Evolutionary conservation across 2,113 vertebrate species (phyloP).

Genomic region (Brachypteracias leptosomus): DNA sequence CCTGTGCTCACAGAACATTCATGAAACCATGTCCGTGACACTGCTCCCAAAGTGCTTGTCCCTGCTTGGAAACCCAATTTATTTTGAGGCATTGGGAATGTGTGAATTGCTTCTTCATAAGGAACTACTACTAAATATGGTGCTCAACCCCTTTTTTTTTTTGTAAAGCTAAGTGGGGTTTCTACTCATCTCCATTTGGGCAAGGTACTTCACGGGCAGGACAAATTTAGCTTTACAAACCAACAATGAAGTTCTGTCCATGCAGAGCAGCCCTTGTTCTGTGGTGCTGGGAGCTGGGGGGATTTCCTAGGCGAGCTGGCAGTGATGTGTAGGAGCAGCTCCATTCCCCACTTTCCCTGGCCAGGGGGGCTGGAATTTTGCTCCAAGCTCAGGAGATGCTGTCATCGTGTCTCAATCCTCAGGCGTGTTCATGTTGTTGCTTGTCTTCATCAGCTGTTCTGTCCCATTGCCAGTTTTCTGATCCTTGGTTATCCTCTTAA

Average conservation of each 20-base stretch:
- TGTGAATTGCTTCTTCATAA: not conserved
- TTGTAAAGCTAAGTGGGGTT: not conserved
- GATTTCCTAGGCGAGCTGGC: not conserved
- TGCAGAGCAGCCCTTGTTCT: not conserved
- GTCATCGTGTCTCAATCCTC: not conserved
- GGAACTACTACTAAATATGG: not conserved
- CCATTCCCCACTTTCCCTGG: not conserved
- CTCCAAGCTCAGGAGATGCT: not conserved
- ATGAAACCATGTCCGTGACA: not conserved
- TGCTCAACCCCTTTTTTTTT: not conserved
- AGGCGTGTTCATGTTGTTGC: not conserved
- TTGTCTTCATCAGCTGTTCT: not conserved
- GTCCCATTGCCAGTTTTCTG: not conserved
- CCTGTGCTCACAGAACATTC: not conserved
- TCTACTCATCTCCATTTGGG: not conserved
- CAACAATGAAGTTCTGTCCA: not conserved
- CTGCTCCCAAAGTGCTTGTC: not conserved
- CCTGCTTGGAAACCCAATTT: conserved; percentile 21
- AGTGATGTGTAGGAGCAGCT: not conserved
- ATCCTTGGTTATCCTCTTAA: not conserved
- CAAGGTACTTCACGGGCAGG: not conserved
- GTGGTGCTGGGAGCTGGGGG: not conserved
- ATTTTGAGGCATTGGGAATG: not conserved
- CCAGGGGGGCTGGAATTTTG: not conserved
- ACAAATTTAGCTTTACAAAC: not conserved